A percentile compares a stretch with the other conserved stretches of the same genome.
phyloP scores from a whole-genome alignment of 2,797 vertebrate genomes.

The Parambassis ranga region DNA sequence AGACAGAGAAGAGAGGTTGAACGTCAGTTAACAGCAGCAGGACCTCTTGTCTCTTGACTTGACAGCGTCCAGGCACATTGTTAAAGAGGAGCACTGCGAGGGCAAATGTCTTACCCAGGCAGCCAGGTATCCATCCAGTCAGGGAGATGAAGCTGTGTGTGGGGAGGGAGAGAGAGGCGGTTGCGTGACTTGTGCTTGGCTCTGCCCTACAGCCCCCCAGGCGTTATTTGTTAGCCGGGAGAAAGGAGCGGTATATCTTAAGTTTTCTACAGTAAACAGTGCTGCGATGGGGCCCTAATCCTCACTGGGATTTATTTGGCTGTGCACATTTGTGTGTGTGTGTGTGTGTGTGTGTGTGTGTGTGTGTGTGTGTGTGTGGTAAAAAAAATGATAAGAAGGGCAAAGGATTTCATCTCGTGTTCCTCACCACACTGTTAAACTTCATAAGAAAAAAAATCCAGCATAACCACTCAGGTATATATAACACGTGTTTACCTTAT shows the following conservation, averaged over 20 bases:
- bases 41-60: conserved; percentile 15
- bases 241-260: conserved; percentile 74
- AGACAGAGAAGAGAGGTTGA: conserved; percentile 10
- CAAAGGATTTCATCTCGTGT: neutral
- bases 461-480: neutral
- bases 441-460: neutral
- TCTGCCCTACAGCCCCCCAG: conserved; percentile 52
- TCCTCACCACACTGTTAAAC: neutral
- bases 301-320: conserved; percentile 26
- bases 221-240: conserved; percentile 74
- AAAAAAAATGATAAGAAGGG: conserved; percentile 1
- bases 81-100: conserved; percentile 35
- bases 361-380: neutral
- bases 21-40: conserved; percentile 25
- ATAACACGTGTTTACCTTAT: conserved; percentile 4
- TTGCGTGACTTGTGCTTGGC: conserved; percentile 77
- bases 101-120: conserved; percentile 45
- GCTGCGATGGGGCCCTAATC: conserved; percentile 16
- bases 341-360: neutral
- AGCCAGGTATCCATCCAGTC: conserved; percentile 42
- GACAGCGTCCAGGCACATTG: conserved; percentile 34
- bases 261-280: conserved; percentile 74
- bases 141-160: conserved; percentile 7
- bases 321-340: neutral
- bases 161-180: conserved; percentile 12